Evolutionary conservation across 2,888 invertebrate species (phyloP).

Genomic region (Gibbula magus): DNA sequence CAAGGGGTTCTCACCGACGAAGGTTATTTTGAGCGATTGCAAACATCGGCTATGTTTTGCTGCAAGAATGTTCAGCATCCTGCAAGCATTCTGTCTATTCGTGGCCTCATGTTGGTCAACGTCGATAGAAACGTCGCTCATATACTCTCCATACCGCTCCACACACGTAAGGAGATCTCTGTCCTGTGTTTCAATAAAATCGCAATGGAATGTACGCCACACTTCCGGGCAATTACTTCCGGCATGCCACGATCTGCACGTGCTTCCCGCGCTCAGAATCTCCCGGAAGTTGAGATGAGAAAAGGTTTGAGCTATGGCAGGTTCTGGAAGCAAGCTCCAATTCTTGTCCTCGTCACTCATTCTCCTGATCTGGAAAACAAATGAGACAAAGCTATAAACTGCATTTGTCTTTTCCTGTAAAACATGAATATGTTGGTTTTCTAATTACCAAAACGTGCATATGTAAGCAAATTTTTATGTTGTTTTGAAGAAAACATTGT

Average conservation of each 20-base stretch:
- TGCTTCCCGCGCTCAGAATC: constrained; percentile 54
- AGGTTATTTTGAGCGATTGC: constrained; percentile 45
- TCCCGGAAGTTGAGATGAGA: constrained; percentile 58
- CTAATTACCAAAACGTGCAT: too few relatives aligned
- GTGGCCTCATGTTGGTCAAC: constrained; percentile 60
- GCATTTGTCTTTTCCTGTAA: too few relatives aligned
- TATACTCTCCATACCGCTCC: constrained; percentile 56
- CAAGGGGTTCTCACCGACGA: constrained; percentile 69
- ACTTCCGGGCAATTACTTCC: constrained; percentile 61
- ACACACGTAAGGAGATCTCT: constrained; percentile 48
- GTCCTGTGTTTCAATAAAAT: constrained; percentile 46
- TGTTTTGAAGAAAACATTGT: too few relatives aligned
- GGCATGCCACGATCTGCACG: constrained; percentile 63
- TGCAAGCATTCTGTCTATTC: constrained; percentile 64
- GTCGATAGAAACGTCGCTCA: constrained; percentile 57
- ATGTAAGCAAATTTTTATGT: too few relatives aligned
- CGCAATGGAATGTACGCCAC: constrained; percentile 63
- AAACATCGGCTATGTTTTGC: constrained; percentile 36
- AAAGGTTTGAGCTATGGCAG: constrained; percentile 63
- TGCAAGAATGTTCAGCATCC: constrained; percentile 54
- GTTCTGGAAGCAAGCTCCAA: constrained; percentile 65
- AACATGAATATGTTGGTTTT: too few relatives aligned
- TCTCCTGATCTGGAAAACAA: too few relatives aligned
- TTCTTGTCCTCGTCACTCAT: too few relatives aligned
- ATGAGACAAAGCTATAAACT: too few relatives aligned